phyloP scores from a whole-genome alignment of 2,888 invertebrate species.

The Drosophila infuscata region DNA sequence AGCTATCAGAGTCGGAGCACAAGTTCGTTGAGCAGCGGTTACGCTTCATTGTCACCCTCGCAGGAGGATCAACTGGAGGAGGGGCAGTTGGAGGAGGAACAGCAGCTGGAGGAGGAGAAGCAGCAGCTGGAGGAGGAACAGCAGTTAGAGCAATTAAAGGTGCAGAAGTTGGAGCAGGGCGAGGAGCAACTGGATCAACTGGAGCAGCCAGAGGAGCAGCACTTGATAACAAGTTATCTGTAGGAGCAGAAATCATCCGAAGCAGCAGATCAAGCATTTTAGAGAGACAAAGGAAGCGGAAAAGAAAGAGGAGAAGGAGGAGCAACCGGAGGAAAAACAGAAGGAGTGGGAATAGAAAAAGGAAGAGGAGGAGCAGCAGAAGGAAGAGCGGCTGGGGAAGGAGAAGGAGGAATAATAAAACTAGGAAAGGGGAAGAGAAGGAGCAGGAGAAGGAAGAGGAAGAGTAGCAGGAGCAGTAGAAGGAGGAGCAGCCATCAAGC shows the following conservation, averaged over 20 bases:
- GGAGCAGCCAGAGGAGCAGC: constrained; percentile 7
- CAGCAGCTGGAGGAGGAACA: constrained; percentile 14
- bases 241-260: background rate
- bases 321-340: background rate
- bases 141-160: constrained; percentile 14
- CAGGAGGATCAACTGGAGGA: constrained; percentile 31
- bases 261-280: background rate
- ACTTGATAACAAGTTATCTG: constrained; percentile 21
- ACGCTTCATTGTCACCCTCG: constrained; percentile 52
- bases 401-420: background rate
- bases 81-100: background rate
- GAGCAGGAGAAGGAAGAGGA: background rate
- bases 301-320: background rate
- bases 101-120: constrained; percentile 13
- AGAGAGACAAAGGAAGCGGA: background rate
- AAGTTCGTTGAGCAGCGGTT: constrained; percentile 69
- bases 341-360: background rate
- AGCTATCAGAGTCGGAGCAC: constrained; percentile 40
- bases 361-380: background rate
- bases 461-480: background rate
- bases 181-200: constrained; percentile 5
- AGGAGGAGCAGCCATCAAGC: background rate
- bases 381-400: background rate
- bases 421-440: background rate
- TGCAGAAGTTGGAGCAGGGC: background rate